Evolutionary conservation across 2,113 vertebrate species (phyloP), one percentile per base, ranked within the genome.

Genomic region (Gracilinanus agilis): DNA sequence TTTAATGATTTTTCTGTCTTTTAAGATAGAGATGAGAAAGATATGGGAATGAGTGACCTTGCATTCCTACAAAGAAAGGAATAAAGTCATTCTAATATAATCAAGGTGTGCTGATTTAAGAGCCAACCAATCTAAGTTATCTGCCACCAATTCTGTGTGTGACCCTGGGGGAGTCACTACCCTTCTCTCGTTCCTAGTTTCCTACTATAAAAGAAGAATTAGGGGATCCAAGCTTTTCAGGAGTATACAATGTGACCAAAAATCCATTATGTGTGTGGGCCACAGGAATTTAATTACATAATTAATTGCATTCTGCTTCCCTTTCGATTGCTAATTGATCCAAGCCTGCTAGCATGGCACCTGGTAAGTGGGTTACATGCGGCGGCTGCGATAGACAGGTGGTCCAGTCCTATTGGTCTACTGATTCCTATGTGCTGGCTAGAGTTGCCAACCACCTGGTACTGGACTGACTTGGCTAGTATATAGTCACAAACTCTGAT

Each of bases 181-280:
- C 67, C 19, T 83, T 83, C n/a, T 23, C 67, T 83, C 19, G 6
- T 19, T 8, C n/a, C 40, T 34, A n/a, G n/a, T 83, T 83, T 83
- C 34, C n/a, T 40, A 83, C 16, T 40, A 75, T 83, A 83, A 83
- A 83, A 83, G 67, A 40, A 40, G n/a, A 16, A 83, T 83, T 83
- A 40, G 9, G 67, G 67, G 19, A 83, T 40, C n/a, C 67, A 40
- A 40, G 67, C 6, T 83, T 75, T n/a, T n/a, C 34, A 75, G 34
- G 16, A 83, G 67, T 40, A 13, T 40, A 83, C n/a, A 34, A 83
- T 40, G n/a, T 83, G 67, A 83, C 19, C 67, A 83, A 83, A 75
- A 83, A 83, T 83, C n/a, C 67, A 40, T 83, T 83, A 83, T 83
- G 67, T 83, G n/a, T 83, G 67, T 83, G 61, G 61, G 61, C 61